Base-by-base conservation (phyloP, 2,888 invertebrate species). In the Andrena praecox region DNA sequence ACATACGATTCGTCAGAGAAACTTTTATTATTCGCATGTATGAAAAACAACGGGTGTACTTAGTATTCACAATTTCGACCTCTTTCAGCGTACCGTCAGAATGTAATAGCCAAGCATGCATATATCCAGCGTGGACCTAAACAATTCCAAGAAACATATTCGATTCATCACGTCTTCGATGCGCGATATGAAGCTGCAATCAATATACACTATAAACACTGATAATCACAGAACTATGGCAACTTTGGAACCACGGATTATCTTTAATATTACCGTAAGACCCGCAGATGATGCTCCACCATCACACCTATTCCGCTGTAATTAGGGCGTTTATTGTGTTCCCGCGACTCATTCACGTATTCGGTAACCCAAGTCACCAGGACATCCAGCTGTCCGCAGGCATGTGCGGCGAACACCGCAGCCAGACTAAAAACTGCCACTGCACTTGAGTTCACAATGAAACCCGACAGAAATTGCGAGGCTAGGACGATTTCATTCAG, bases 111-210 rank as follows among this genome's bases (percentile, higher is more conserved):
- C 82, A 6, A 87, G 64, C 50, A 86, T 31, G 62, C 85, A 87
- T 42, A 87, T 73, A 16, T 59, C 88, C 78, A 92, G 66, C 0
- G 92, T 91, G 60, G 91, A 91, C 8, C 91, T 92, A 12, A 92
- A 56, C 48, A 93, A 84, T 86, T 93, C 93, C 29, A 91, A 85
- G n/a, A 93, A 87, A 62, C 91, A 92, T 69, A 93, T 89, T 64
- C 84, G 84, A 70, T 87, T 90, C 56, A 92, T 78, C 42, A 91
- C 80, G 12, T 80, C 70, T 54, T 93, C 92, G 24, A 91, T 90
- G 8, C 83, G 78, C 0, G 84, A 73, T 54, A 91, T 87, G 48
- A 93, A 91, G 20, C 93, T 56, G 56, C 1, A 56, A 56, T 24
- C 10, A 24, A 24, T 12, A 56, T 1, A 27, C 56, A 24, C 16